A percentile compares a stretch with the other conserved stretches of the same genome.
Conservation (phyloP, 2,888 invertebrate species). For the Lasioglossum lativentre region DNA sequence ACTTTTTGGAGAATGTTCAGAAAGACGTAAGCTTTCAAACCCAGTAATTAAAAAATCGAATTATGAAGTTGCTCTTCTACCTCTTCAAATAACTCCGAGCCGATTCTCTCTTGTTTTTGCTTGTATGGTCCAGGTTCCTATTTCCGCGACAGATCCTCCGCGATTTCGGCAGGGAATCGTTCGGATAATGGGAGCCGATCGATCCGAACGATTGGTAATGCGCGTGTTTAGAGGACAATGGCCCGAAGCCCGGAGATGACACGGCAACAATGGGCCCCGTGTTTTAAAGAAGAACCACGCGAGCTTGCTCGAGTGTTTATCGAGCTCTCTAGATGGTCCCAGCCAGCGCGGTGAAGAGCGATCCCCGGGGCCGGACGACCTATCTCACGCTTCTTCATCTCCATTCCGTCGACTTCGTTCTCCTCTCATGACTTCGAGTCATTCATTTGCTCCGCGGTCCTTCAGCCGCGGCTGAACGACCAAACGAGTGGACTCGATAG, state of each 20-base stretch:
- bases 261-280: conserved; percentile 79
- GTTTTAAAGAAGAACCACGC: conserved; percentile 75
- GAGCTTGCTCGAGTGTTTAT: conserved; percentile 81
- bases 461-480: conserved; percentile 22
- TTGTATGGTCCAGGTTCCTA: not conserved
- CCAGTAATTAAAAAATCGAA: too few species aligned
- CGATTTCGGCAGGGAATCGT: not conserved
- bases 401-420: conserved; percentile 54
- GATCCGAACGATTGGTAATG: conserved; percentile 53
- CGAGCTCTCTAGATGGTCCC: conserved; percentile 80
- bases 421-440: conserved; percentile 43
- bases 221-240: conserved; percentile 62
- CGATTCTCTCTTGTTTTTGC: not conserved
- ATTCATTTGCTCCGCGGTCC: conserved; percentile 38
- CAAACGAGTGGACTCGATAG: conserved; percentile 26
- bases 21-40: too few species aligned
- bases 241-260: conserved; percentile 76
- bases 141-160: not conserved
- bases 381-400: conserved; percentile 80
- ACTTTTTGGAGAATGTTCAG: not conserved
- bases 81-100: not conserved
- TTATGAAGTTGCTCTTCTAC: not conserved
- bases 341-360: conserved; percentile 70
- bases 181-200: conserved; percentile 13
- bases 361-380: conserved; percentile 74